These are phyloP conservation scores for Barnardius zonarius DNA, from an alignment of 2,113 vertebrate species.

Conservation along the genomic window DNA sequence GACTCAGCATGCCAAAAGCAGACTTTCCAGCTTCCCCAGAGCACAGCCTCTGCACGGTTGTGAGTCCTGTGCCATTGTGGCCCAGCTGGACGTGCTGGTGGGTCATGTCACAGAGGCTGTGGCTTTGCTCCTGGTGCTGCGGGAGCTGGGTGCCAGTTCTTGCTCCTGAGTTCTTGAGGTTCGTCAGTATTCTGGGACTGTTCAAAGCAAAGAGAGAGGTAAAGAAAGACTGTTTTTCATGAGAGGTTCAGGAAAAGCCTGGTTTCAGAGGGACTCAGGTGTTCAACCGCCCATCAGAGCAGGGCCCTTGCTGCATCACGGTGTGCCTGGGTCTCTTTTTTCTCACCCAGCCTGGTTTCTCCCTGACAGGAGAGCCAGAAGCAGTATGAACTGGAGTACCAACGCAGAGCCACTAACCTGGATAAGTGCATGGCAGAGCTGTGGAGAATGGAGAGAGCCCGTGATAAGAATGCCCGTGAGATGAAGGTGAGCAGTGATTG, in stretches of 20 bases:
- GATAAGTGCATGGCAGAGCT: constrained; percentile 82
- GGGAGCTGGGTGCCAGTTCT: neutral
- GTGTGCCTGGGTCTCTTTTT: neutral
- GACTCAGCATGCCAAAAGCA: neutral
- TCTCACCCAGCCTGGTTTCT: neutral
- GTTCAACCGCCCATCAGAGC: neutral
- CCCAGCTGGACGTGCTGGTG: neutral
- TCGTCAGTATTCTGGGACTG: neutral
- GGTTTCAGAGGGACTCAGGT: neutral
- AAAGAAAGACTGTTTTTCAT: neutral
- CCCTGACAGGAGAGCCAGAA: constrained; percentile 81
- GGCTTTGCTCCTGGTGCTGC: neutral
- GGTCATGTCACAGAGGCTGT: neutral
- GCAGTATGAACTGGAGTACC: constrained; percentile 86
- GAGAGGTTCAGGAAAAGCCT: neutral
- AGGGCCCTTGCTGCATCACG: neutral
- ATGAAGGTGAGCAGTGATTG: constrained; percentile 72
- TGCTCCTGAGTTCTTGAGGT: neutral
- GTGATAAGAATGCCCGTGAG: constrained; percentile 74
- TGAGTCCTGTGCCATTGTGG: neutral
- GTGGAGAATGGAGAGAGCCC: constrained; percentile 81
- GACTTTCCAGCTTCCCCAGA: neutral
- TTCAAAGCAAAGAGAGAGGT: neutral
- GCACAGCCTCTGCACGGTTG: neutral
- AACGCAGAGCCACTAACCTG: constrained; percentile 74